Base-by-base conservation (phyloP, 2,797 vertebrate species). In the Sebastiscus albofasciatus region DNA sequence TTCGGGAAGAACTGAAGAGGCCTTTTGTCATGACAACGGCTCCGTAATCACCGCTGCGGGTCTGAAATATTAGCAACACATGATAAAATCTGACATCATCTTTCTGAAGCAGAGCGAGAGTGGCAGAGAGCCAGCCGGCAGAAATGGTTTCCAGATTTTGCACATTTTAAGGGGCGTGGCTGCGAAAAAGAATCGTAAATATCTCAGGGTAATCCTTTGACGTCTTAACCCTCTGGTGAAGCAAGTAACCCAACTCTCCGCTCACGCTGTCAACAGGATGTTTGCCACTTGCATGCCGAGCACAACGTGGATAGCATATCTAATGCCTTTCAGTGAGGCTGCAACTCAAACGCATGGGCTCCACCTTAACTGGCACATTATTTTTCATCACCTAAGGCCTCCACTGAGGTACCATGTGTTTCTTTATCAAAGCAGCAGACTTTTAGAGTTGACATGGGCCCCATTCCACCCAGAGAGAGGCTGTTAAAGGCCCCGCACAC, bases 31-130 rank as follows among this genome's bases (percentile, higher is more conserved):
- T 72, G 31, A 24, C 87, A 87, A 93, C 90, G 80, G 92, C 90
- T 80, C 88, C 73, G 36, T 75, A 85, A 92, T 85, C 87, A 39
- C 75, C 88, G 76, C 86, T 83, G 86, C 86, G 92, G 84, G 83
- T 93, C 88, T 88, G 80, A 92, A 87, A 93, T 94, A 93, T 92
- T 82, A 84, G 85, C 81, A 89, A 88, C 90, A 93, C 87, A 85
- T 92, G 91, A 91, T 82, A 71, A 85, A 92, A 91, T 89, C 89
- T 94, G 94, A 95, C 92, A 91, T 94, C 93, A 93, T 92, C 80
- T 64, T 84, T 85, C 80, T 77, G 49, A 90, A 84, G 82, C 66
- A 60, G 77, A 80, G 69, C 46, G 26, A 70, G 72, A 64, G 67
- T 10, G 54, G 73, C 42, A 29, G 31, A 72, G 72, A 77, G 72